Evolutionary conservation across 2,888 invertebrate genomes (phyloP), one percentile per base, ranked within the genome.

Genomic region (Pristionchus arcanus): DNA sequence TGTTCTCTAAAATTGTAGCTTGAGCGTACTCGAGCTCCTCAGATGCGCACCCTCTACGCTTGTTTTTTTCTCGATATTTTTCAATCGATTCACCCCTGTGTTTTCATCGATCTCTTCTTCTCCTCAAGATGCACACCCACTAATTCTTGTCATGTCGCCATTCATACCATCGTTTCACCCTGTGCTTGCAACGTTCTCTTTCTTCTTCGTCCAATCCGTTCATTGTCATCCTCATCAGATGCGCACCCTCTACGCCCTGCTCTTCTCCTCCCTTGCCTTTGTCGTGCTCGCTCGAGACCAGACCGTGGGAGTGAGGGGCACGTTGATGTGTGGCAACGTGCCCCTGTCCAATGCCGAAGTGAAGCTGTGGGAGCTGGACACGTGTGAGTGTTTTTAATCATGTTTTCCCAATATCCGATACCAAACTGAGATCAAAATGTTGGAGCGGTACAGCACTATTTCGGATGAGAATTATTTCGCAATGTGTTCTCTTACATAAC

Each of bases 331-430:
- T 15, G 87, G 87, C 7, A 49, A 49, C 42, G 9, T 2, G 53
- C 87, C 87, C 13, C 87, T 87, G 3, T 49, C 71, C 15, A 49
- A 71, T 49, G 74, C 87, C 15, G 71, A 68, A 31, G 87, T 87
- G 71, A 87, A 87, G 31, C 71, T 87, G 71, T 87, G 87, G 87
- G 87, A 87, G 28, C 87, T 87, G 5, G 87, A 87, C 71, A 87
- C 55, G 11, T 87, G 87, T 87, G 13, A 87, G 87, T 42, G 1
- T 0, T 28, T n/a, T 7, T 59, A n/a, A 49, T 25, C 49, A n/a
- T n/a, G 21, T 37, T 37, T 34, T 13, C 77, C 21, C 42, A 59
- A 59, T 25, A 59, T 59, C 19, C 25, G 59, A 59, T 16, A 59
- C 15, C 19, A 59, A 21, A 9, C 59, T 21, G 59, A 16, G 16